A percentile compares a stretch with the other conserved stretches of the same genome.
phyloP scores from a whole-genome alignment of 2,113 vertebrate species.

The Etheostoma cragini region DNA sequence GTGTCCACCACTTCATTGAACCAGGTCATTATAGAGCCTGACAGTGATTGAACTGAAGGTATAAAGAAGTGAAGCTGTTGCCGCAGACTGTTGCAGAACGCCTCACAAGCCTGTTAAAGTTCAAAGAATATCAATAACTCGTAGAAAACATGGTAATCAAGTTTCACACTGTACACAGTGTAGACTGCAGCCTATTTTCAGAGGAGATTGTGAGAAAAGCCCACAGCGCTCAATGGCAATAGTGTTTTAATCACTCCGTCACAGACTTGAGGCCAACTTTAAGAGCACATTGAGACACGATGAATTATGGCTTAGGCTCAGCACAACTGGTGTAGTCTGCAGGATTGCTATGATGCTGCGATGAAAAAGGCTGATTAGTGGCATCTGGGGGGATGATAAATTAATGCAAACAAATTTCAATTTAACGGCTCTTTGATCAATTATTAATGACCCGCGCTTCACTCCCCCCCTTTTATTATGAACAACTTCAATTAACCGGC shows the following conservation, averaged over 20 bases:
- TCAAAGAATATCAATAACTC: conserved; percentile 69
- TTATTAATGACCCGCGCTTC: conserved; percentile 70
- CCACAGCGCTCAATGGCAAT: conserved; percentile 58
- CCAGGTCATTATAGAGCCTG: conserved; percentile 14
- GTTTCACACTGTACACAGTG: conserved; percentile 50
- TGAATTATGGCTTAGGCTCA: conserved; percentile 64
- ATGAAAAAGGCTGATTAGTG: conserved; percentile 75
- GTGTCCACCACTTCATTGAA: neutral
- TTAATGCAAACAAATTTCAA: conserved; percentile 82
- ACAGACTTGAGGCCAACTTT: conserved; percentile 58
- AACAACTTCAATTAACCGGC: conserved; percentile 72
- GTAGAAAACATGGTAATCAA: conserved; percentile 67
- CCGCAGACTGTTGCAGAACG: conserved; percentile 9
- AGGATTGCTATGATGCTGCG: conserved; percentile 58
- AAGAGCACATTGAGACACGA: conserved; percentile 69
- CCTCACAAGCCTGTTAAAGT: conserved; percentile 45
- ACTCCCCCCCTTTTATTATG: conserved; percentile 60
- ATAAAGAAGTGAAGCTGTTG: conserved; percentile 30
- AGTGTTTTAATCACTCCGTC: conserved; percentile 80
- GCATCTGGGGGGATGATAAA: conserved; percentile 81
- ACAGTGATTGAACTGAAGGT: conserved; percentile 54
- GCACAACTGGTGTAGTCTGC: conserved; percentile 59
- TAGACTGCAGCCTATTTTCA: conserved; percentile 55
- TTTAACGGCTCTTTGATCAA: conserved; percentile 81
- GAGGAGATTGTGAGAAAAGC: conserved; percentile 63